Evolutionary conservation across 2,113 vertebrate genomes (phyloP).

Genomic region (Nettapus auritus): DNA sequence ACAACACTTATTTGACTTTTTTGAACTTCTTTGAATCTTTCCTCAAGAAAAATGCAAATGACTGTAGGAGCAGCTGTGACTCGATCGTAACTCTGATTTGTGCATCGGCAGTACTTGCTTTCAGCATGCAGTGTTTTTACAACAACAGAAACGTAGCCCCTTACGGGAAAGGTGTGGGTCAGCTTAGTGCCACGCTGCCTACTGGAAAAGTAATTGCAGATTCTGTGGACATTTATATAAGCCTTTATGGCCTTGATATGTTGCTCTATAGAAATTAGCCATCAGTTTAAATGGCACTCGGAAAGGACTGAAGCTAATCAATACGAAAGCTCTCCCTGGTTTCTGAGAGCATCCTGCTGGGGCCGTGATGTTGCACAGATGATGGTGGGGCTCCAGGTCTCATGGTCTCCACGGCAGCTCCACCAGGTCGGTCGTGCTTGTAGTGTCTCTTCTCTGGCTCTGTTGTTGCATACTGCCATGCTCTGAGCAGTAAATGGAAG

Average conservation of each 20-base stretch:
- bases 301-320: not conserved
- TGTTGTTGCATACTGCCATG: not conserved
- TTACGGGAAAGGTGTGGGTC: not conserved
- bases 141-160: not conserved
- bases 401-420: not conserved
- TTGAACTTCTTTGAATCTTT: not conserved
- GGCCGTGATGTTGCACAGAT: not conserved
- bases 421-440: not conserved
- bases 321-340: not conserved
- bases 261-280: not conserved
- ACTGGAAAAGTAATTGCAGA: not conserved
- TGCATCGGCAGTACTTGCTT: not conserved
- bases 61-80: not conserved
- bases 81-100: fast-evolving
- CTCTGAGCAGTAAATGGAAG: not conserved
- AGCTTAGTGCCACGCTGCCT: not conserved
- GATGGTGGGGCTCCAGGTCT: fast-evolving
- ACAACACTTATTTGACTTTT: not conserved
- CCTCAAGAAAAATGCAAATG: not conserved
- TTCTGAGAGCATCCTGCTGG: not conserved
- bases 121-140: not conserved
- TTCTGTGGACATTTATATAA: not conserved
- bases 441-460: not conserved
- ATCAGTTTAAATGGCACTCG: not conserved
- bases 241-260: not conserved